A percentile compares a stretch with the other conserved stretches of the same genome.
Evolutionary conservation across 1,140 invertebrate species (phyloP).

Genomic region (Antheraea pernyi): DNA sequence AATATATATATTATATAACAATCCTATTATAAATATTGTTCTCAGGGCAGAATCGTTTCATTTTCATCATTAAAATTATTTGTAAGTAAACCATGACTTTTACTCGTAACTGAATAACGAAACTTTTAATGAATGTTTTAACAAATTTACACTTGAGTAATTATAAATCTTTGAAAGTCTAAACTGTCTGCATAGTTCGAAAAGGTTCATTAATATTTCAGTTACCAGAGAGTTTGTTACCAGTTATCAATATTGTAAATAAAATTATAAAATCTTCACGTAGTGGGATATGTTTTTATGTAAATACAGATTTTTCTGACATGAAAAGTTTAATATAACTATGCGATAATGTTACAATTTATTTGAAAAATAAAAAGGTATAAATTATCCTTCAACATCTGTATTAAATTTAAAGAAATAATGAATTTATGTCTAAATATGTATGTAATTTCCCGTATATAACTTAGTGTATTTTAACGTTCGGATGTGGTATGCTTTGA

Average conservation of each 20-base stretch:
- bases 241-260: conserved; percentile 50
- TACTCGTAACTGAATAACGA: background rate
- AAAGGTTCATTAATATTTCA: conserved; percentile 34
- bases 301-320: conserved; percentile 9
- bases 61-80: background rate
- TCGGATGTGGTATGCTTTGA: no score
- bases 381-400: background rate
- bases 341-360: background rate
- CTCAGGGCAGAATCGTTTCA: background rate
- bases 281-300: conserved; percentile 10
- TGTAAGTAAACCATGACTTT: conserved; percentile 7
- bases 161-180: conserved; percentile 6
- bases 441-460: no score
- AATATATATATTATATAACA: background rate
- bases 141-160: background rate
- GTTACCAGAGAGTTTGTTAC: conserved; percentile 31
- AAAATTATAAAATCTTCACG: conserved; percentile 36
- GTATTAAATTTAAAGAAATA: no score
- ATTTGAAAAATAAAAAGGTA: no score
- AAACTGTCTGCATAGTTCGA: conserved; percentile 27
- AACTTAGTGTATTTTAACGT: no score
- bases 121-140: background rate
- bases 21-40: background rate
- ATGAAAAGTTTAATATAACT: background rate
- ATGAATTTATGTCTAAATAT: no score